phyloP scores from a whole-genome alignment of 1,140 invertebrate genomes.

The Drosophila ambigua region DNA sequence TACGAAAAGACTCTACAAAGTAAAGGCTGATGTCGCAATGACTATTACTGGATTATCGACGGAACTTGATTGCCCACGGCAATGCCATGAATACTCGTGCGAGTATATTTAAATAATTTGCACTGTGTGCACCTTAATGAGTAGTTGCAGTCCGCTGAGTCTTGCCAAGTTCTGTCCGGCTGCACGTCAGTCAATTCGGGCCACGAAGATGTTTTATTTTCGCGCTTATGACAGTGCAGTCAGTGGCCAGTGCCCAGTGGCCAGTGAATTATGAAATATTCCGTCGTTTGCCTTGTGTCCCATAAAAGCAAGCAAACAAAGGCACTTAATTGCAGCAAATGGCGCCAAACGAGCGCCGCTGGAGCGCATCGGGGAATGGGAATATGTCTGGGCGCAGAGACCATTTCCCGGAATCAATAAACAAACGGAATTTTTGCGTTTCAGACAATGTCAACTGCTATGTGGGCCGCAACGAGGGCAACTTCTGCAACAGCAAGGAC shows the following conservation, averaged over 20 bases:
- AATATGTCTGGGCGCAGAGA: not conserved
- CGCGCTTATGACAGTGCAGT: conserved; percentile 32
- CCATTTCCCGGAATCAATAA: conserved; percentile 42
- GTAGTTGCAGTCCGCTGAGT: not conserved
- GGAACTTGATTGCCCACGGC: too few species aligned
- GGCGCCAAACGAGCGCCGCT: conserved; percentile 27
- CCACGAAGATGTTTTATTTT: conserved; percentile 33
- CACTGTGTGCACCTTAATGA: conserved; percentile 1
- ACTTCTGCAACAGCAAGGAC: conserved; percentile 79
- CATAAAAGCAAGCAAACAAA: conserved; percentile 25
- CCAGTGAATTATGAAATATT: conserved; percentile 48
- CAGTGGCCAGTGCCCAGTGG: conserved; percentile 9
- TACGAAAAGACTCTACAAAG: too few species aligned
- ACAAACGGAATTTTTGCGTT: conserved; percentile 23
- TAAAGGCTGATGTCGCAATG: too few species aligned
- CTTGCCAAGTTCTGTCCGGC: conserved; percentile 31
- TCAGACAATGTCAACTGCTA: conserved; percentile 80
- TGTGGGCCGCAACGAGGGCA: conserved; percentile 75
- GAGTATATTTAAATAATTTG: too few species aligned
- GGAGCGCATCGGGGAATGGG: conserved; percentile 10
- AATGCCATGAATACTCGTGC: too few species aligned
- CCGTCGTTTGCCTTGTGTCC: conserved; percentile 13
- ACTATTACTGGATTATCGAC: too few species aligned
- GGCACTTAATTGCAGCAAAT: conserved; percentile 59
- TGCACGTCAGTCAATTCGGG: conserved; percentile 9